Conservation (phyloP, 2,113 vertebrate genomes). For the Aegithalos caudatus region DNA sequence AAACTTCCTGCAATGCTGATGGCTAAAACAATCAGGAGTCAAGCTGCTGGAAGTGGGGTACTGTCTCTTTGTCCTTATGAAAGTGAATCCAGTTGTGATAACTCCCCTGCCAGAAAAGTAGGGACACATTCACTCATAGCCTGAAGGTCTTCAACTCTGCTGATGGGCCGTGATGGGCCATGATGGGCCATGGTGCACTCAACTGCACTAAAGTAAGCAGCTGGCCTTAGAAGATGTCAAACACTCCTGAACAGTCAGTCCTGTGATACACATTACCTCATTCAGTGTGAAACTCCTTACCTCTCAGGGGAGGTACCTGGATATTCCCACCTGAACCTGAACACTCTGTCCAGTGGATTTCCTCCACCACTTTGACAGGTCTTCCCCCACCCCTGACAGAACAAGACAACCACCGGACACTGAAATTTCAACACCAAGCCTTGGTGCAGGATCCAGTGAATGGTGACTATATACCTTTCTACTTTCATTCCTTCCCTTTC, state of each 20-base stretch:
- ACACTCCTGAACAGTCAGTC: too few species aligned
- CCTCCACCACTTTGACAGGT: background rate
- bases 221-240: background rate
- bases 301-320: background rate
- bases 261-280: background rate
- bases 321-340: background rate
- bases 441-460: accelerated
- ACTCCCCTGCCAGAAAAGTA: background rate
- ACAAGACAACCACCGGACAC: background rate
- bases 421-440: too few species aligned
- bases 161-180: background rate
- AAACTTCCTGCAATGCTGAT: background rate
- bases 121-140: accelerated
- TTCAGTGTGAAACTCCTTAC: background rate
- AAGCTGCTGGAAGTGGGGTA: background rate
- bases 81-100: background rate
- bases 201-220: too few species aligned
- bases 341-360: background rate
- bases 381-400: background rate
- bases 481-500: background rate
- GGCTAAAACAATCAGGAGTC: background rate
- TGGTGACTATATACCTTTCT: too few species aligned
- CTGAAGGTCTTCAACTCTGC: background rate
- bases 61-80: background rate
- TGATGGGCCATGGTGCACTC: too few species aligned